Evolutionary conservation across 2,888 invertebrate genomes (phyloP).

Genomic region (Dasypolia templi): DNA sequence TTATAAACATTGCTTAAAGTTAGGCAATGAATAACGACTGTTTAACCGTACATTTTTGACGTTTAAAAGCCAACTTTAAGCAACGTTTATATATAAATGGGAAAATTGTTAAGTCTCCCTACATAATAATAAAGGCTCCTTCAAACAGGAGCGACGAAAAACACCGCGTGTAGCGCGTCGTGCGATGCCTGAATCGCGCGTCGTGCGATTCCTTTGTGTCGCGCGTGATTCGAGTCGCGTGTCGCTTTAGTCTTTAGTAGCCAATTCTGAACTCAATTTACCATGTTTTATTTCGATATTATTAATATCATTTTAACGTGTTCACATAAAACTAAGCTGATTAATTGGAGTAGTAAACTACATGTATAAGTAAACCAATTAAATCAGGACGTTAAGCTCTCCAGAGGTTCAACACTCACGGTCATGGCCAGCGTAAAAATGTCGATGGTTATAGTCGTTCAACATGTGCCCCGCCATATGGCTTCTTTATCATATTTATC

Average conservation of each 20-base stretch:
- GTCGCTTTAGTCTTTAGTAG: no score
- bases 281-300: background rate
- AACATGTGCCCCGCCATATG: conserved; percentile 84
- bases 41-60: no score
- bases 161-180: no score
- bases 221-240: no score
- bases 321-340: conserved; percentile 40
- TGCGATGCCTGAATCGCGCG: no score
- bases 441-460: conserved; percentile 70
- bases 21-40: no score
- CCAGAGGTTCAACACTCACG: conserved; percentile 75
- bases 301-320: conserved; percentile 1
- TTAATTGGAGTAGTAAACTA: conserved; percentile 40
- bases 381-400: conserved; percentile 50
- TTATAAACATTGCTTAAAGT: no score
- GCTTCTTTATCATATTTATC: conserved; percentile 77
- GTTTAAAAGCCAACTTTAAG: no score
- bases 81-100: no score
- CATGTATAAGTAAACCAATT: conserved; percentile 54
- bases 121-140: background rate
- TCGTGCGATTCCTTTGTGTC: no score
- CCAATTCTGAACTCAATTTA: background rate
- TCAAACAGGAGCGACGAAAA: no score
- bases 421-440: conserved; percentile 78
- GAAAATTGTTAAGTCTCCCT: background rate